These are phyloP conservation scores for Zophobas atratus DNA, from an alignment of 1,140 invertebrate genomes.

Conservation along the genomic window DNA sequence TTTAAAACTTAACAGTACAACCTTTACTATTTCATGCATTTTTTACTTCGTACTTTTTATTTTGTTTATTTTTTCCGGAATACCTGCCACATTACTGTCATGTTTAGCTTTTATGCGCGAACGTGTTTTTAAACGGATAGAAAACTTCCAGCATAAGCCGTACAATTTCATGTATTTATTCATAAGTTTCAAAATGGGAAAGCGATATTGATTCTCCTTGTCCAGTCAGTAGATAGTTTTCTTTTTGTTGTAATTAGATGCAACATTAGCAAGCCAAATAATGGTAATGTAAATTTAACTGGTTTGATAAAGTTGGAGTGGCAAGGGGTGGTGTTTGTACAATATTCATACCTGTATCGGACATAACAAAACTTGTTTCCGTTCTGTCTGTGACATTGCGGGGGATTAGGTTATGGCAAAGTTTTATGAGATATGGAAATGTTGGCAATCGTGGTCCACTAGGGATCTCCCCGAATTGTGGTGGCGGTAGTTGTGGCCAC, in stretches of 20 bases:
- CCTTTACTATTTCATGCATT: too few relatives aligned
- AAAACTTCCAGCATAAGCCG: too few relatives aligned
- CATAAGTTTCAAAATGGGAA: too few relatives aligned
- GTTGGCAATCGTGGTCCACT: slow-evolving; percentile 54
- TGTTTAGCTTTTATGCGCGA: too few relatives aligned
- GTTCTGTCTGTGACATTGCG: slow-evolving; percentile 49
- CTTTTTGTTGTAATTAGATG: not conserved
- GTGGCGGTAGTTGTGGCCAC: slow-evolving; percentile 33
- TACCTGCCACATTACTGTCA: too few relatives aligned
- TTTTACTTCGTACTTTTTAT: too few relatives aligned
- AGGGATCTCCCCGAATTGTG: slow-evolving; percentile 48
- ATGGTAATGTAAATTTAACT: slow-evolving; percentile 28
- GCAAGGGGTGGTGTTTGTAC: not conserved
- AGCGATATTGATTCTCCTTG: too few relatives aligned
- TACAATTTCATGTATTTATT: too few relatives aligned
- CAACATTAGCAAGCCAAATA: not conserved
- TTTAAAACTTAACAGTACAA: too few relatives aligned
- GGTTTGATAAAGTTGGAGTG: slow-evolving; percentile 2
- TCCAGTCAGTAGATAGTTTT: not conserved
- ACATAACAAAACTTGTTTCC: slow-evolving; percentile 39
- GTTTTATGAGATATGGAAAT: slow-evolving; percentile 66
- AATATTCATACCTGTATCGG: slow-evolving; percentile 24
- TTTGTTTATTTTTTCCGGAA: too few relatives aligned
- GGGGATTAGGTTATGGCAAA: slow-evolving; percentile 60
- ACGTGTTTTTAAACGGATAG: too few relatives aligned